phyloP scores from a whole-genome alignment of 2,888 invertebrate species.

The Metopia argyrocephala region DNA sequence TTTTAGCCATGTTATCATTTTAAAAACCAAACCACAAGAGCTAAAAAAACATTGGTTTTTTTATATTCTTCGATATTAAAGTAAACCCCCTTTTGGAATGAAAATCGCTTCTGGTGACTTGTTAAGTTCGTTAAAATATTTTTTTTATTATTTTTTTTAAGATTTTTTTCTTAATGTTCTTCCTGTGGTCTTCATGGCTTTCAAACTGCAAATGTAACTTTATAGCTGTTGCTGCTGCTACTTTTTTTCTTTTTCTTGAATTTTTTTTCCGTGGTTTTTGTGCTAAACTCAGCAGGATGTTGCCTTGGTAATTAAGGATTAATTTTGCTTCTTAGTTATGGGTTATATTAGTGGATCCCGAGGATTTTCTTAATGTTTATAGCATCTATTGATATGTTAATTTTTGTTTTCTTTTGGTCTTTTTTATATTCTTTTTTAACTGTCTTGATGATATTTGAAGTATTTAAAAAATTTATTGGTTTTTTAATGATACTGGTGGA shows the following conservation, averaged over 20 bases:
- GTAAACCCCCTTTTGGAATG: slow-evolving; percentile 38
- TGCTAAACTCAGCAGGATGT: slow-evolving; percentile 74
- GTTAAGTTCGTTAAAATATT: slow-evolving; percentile 75
- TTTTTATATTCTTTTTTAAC: not conserved
- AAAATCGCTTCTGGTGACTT: slow-evolving; percentile 67
- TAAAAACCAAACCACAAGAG: slow-evolving; percentile 53
- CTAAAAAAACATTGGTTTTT: slow-evolving; percentile 1
- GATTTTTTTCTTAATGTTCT: not conserved
- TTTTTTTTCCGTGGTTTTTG: slow-evolving; percentile 19
- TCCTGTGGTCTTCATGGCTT: slow-evolving; percentile 35
- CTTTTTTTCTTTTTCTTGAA: slow-evolving; percentile 5
- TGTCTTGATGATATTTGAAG: slow-evolving; percentile 6
- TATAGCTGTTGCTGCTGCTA: slow-evolving; percentile 29
- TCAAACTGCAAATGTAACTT: slow-evolving; percentile 49
- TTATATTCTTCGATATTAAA: not conserved
- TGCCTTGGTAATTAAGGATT: slow-evolving; percentile 77
- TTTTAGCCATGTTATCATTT: slow-evolving; percentile 62
- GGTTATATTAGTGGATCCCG: slow-evolving; percentile 27
- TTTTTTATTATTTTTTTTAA: slow-evolving; percentile 31
- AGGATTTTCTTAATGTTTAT: slow-evolving; percentile 17
- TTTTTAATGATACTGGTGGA: not conserved
- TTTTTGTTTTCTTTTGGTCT: slow-evolving; percentile 41
- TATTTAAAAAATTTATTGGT: not conserved
- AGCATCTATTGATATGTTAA: slow-evolving; percentile 62
- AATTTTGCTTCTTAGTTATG: slow-evolving; percentile 68